Evolutionary conservation across 2,113 vertebrate species (phyloP).

Genomic region (Burhinus oedicnemus): DNA sequence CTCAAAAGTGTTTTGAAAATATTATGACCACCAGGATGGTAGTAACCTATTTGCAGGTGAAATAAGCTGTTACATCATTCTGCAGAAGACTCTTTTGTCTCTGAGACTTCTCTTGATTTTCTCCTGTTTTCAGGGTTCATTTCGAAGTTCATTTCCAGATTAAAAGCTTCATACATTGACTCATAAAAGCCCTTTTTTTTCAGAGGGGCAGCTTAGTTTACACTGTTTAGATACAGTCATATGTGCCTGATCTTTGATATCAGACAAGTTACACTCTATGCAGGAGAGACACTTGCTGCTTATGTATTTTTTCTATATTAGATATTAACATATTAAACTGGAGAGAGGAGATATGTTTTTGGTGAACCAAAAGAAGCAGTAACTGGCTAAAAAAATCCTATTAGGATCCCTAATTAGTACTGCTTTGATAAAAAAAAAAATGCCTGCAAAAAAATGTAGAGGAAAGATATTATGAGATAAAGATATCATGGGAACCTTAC

Average conservation of each 20-base stretch:
- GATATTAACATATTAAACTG: background rate
- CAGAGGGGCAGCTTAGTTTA: background rate
- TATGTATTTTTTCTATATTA: background rate
- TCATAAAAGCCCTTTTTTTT: background rate
- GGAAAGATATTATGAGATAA: constrained; percentile 41
- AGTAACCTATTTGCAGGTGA: background rate
- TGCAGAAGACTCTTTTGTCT: background rate
- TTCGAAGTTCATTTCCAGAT: background rate
- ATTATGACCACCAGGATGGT: fast-evolving
- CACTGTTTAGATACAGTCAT: background rate
- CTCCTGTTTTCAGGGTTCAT: background rate
- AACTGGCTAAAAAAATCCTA: background rate
- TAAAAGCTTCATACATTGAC: background rate
- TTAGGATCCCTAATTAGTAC: background rate
- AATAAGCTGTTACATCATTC: background rate
- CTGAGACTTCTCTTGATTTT: background rate
- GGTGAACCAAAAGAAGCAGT: background rate
- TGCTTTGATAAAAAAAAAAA: background rate
- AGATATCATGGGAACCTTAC: constrained; percentile 70
- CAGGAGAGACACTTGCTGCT: background rate
- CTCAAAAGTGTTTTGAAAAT: background rate
- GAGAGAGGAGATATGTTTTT: background rate
- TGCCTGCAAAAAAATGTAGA: background rate
- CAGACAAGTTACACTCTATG: background rate
- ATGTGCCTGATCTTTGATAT: background rate